Evolutionary conservation across 30 jellyfish, hydroid and myxozoan genomes (phyloP), one percentile per base, ranked within the genome.

Genomic region (Euphysa ruthae): DNA sequence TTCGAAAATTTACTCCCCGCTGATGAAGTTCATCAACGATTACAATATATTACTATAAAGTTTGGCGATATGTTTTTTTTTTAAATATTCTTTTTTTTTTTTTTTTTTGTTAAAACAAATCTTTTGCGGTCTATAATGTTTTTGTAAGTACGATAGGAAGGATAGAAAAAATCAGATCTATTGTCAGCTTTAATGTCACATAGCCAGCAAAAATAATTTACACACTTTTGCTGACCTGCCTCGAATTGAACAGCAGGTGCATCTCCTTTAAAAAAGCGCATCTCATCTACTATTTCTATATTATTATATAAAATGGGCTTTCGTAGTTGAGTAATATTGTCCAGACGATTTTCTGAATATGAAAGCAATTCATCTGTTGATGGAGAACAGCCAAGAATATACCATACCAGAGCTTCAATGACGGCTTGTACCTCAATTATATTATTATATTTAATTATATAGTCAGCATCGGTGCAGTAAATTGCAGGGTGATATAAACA

Each of bases 241-340:
- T 52, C 66, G 30, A 52, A 22, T 21, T 52, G 66, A 12, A 28
- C 70, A 19, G 70, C 58, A 21, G 70, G 70, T 18, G 43, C 70
- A 56, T 56, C 0, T 6, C 70, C 70, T 21, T 56, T 24, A 30
- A 56, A 56, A 25, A 56, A 56, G 22, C 70, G 22, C 7, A 56
- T 56, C 27, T 56, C 43, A 30, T 56, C 70, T 19, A 19, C 22
- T 19, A 56, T 56, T 24, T 24, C 43, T 16, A 56, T 30, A 19
- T 56, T n/a, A 19, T 56, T 30, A 32, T 16, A 4, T 21, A 16
- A 19, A 21, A 56, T 18, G 16, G 70, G 70, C 8, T 21, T 32
- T 21, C 27, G 22, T 32, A 56, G 27, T 24, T 56, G 12, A 21
- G 0, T 24, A 21, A 56, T 21, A 30, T 30, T 22, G 16, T 56